Evolutionary conservation across 2,888 invertebrate genomes (phyloP).

Genomic region (Eupithecia vulgata): DNA sequence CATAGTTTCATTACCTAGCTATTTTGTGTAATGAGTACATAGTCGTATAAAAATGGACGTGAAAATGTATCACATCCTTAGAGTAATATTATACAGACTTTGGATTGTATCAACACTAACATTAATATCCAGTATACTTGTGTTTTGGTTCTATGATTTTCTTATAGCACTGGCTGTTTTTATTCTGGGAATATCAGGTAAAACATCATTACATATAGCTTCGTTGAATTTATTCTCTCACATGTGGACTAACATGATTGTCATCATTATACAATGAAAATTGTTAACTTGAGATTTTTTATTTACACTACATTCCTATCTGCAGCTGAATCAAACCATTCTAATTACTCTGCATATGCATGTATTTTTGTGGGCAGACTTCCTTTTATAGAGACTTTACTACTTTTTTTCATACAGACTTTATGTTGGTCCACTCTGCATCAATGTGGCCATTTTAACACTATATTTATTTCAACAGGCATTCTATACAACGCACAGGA

Average conservation of each 20-base stretch:
- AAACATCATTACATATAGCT: slow-evolving; percentile 30
- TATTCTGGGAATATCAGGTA: slow-evolving; percentile 88
- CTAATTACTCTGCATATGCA: too few species aligned
- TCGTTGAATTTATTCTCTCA: neutral
- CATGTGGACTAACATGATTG: slow-evolving; percentile 37
- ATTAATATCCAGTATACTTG: slow-evolving; percentile 88
- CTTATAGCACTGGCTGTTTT: slow-evolving; percentile 88
- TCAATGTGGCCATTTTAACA: neutral
- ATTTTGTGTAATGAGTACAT: too few species aligned
- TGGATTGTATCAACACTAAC: slow-evolving; percentile 91
- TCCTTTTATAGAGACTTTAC: too few species aligned
- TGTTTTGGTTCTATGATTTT: slow-evolving; percentile 94
- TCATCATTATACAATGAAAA: too few species aligned
- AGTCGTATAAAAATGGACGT: slow-evolving; percentile 30
- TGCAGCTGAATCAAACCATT: neutral
- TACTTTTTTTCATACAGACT: neutral
- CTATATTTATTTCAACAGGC: slow-evolving; percentile 77
- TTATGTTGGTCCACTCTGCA: neutral
- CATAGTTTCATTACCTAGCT: neutral
- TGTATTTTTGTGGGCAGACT: neutral
- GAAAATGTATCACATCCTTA: slow-evolving; percentile 74
- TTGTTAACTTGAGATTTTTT: neutral
- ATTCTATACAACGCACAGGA: slow-evolving; percentile 94
- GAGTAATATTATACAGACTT: slow-evolving; percentile 86
- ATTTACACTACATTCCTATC: neutral